Base-by-base conservation (phyloP, 1,140 invertebrate species). In the Asbolus verrucosus region DNA sequence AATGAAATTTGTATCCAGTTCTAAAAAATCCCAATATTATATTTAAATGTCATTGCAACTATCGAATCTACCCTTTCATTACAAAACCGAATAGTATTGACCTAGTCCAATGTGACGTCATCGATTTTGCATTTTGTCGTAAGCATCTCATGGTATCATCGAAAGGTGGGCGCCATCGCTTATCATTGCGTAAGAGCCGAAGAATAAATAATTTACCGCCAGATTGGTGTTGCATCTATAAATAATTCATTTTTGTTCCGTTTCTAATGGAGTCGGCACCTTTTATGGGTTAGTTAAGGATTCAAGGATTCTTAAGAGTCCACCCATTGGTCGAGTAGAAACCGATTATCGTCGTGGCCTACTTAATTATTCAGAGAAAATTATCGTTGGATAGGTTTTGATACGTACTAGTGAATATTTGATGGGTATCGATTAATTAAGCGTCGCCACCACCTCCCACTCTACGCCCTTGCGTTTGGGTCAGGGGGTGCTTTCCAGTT, bases 21-120 rank as follows among this genome's bases (percentile, higher is more conserved):
- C n/a, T n/a, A n/a, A n/a, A n/a, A n/a, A n/a, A n/a, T n/a, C n/a
- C n/a, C n/a, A n/a, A n/a, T n/a, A n/a, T n/a, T n/a, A n/a, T n/a
- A 36, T 36, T 4, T n/a, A 36, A 11, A 36, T 36, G 27, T 30
- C 27, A 27, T 27, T 3, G 8, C 33, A 24, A 54, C 24, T 2
- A 1, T 8, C 19, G 46, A 14, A 24, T 54, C 46, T 54, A 21
- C 46, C 46, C 46, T 54, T 54, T 46, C 11, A 54, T 24, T 30
- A 54, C 46, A 13, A 54, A 54, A 54, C 21, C 11, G 46, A 19
- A 9, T 27, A 24, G 46, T 54, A 54, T 54, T 54, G 46, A 54
- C 46, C 46, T 54, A 54, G 46, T 54, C 18, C 46, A 54, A 54
- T 54, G 9, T 54, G 46, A 54, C 46, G 46, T 54, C 46, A 54